Evolutionary conservation across 2,113 vertebrate species (phyloP), one percentile per base, ranked within the genome.

Genomic region (Rynchops niger): DNA sequence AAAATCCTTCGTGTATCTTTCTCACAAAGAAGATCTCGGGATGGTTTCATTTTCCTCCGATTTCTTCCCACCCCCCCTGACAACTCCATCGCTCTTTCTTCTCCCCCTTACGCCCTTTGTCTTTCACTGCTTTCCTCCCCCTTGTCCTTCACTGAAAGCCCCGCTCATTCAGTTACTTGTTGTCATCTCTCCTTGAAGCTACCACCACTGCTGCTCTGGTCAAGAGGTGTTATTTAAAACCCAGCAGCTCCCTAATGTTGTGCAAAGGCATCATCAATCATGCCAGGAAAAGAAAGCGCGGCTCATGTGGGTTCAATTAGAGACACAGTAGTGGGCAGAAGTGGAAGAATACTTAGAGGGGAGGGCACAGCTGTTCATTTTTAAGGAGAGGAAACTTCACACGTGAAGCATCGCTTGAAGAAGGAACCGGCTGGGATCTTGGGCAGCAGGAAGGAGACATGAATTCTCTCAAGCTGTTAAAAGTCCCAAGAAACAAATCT

Each of bases 271-370:
- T 98, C 98, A 98, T 98, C 97, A 97, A 98, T 97, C 97, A 98
- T 97, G 97, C 93, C 95, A 96, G 96, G 94, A 98, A 97, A 97
- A 97, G 96, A 97, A 97, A 97, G 96, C 95, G 1, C 61, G 1
- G 90, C 95, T 96, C 97, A 98, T 98, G 98, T 98, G 98, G 97
- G 97, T 98, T 98, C 97, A 98, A 98, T 99, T 98, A 98, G 97
- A 96, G 96, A 88, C 97, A 97, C 97, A 98, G 98, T 98, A 98
- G 98, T 98, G 97, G 98, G 97, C 95, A 94, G 97, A 97, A 97
- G 98, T 98, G 98, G 98, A 98, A 98, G 97, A 93, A 96, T 96
- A 98, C 97, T 98, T 97, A 97, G 98, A 97, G 96, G 97, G 97
- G 97, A 98, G 97, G 96, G 97, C 96, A 97, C 97, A 97, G 98